These are phyloP conservation scores for Forbesichthys agassizii DNA, from an alignment of 2,113 vertebrate species.

Conservation along the genomic window DNA sequence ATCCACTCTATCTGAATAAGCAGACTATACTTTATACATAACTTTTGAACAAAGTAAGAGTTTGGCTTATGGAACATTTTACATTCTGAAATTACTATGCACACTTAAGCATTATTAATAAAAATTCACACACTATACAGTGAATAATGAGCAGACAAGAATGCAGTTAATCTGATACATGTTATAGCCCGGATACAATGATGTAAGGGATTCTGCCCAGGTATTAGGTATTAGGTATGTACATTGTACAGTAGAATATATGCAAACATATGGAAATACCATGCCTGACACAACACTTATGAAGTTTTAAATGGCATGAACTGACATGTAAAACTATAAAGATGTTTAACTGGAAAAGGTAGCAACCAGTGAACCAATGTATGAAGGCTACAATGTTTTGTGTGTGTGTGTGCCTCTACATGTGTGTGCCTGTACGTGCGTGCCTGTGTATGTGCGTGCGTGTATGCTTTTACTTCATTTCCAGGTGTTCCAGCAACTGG, in stretches of 20 bases:
- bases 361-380: neutral
- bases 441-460: neutral
- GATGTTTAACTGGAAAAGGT: neutral
- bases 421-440: neutral
- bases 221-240: no score
- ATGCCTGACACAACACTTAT: no score
- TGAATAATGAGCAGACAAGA: neutral
- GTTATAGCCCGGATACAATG: neutral
- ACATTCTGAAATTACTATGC: neutral
- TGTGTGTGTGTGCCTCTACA: neutral
- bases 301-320: no score
- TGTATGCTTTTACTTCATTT: neutral
- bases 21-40: neutral
- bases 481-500: slow-evolving; percentile 92
- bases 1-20: neutral
- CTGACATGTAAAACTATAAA: no score
- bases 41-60: slow-evolving; percentile 1
- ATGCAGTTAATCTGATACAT: no score
- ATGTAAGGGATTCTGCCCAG: no score
- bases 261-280: no score
- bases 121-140: neutral
- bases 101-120: neutral
- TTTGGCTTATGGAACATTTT: neutral
- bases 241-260: no score
- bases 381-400: no score